Evolutionary conservation across 2,113 vertebrate species (phyloP).

Genomic region (Archilochus colubris): DNA sequence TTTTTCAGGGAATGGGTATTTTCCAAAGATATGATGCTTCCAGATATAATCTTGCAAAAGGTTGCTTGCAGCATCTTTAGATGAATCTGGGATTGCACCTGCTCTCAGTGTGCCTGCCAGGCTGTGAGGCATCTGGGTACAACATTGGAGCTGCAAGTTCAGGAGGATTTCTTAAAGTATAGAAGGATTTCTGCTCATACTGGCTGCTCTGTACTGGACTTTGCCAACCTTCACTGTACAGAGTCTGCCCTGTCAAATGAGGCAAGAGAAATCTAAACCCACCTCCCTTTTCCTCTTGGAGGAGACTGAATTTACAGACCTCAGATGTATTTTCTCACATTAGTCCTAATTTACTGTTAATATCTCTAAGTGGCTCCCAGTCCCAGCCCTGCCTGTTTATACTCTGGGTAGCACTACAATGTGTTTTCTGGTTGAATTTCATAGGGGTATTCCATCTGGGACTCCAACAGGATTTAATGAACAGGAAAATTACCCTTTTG

Average conservation of each 20-base stretch:
- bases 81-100: background rate
- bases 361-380: background rate
- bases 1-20: background rate
- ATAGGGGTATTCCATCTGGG: background rate
- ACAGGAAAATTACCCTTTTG: conserved; percentile 48
- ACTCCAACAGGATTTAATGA: conserved; percentile 15
- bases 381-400: background rate
- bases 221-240: background rate
- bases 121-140: background rate
- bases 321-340: background rate
- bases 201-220: background rate
- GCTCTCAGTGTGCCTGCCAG: background rate
- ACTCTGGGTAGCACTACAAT: conserved; percentile 9
- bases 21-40: background rate
- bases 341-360: background rate
- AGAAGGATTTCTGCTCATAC: background rate
- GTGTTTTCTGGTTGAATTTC: background rate
- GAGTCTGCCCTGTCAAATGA: background rate
- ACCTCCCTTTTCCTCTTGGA: background rate
- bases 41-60: background rate
- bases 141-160: background rate
- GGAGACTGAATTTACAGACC: background rate
- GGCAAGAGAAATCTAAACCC: background rate
- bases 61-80: background rate
- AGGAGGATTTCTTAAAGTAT: background rate